Base-by-base conservation (phyloP, 2,888 invertebrate genomes). In the Melinaea marsaeus region DNA sequence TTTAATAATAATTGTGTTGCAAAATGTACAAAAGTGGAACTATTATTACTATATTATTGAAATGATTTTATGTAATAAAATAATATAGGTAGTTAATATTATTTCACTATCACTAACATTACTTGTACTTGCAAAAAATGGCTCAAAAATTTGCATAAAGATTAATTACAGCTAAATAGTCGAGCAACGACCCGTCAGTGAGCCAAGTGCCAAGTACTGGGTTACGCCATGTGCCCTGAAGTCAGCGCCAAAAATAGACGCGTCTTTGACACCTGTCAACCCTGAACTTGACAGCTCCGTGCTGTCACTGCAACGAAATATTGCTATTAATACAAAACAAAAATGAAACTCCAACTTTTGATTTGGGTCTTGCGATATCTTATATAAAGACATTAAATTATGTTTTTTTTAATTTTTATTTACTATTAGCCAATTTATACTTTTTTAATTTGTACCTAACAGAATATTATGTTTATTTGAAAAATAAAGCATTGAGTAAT, bases 201-300 rank as follows among this genome's bases (percentile, higher is more conserved):
- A 60, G 54, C 11, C 57, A 34, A 22, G 63, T 45, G 55, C 34
- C 33, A 22, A 58, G 63, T 33, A 48, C 57, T 58, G 46, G 42
- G 9, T 42, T 42, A 42, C 42, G 42, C 42, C 42, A 42, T 42
- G 42, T 42, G 42, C 56, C 60, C 55, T 42, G 68, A 62, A 57
- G 66, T 64, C 66, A 58, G 33, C 54, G 61, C 65, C 72, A 66
- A 69, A 69, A 72, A 73, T 71, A 72, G 70, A 71, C 64, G 62
- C 58, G 61, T 51, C 32, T 51, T 51, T 7, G 63, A 67, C 60
- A 55, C 51, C 57, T 64, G 47, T 55, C 60, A 63, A 45, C 67
- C 68, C 57, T 70, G 71, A 70, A 66, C 68, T 67, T 64, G 63
- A 42, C 51, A 51, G 45, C 37, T 37, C 5, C 48, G 22, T 33